Percentiles rank a stretch among this genome's conserved stretches.
These are phyloP conservation scores for Carterocephalus palaemon DNA, from an alignment of 2,888 invertebrate genomes.

Conservation along the genomic window DNA sequence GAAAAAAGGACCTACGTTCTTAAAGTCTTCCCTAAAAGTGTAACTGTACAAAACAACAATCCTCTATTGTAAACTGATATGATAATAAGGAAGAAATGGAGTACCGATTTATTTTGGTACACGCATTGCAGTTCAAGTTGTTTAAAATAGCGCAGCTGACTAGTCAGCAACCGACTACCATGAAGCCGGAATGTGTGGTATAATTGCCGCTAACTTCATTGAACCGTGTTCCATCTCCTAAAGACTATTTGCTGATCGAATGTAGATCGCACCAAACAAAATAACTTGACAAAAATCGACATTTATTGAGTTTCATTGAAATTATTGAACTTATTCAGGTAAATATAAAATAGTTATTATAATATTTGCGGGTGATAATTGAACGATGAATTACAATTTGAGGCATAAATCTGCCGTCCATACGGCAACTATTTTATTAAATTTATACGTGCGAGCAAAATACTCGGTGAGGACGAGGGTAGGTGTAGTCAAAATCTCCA, in stretches of 20 bases:
- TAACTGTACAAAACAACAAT: constrained; percentile 2
- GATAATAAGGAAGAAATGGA: constrained; percentile 17
- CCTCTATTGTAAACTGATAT: constrained; percentile 18
- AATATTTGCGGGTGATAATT: constrained; percentile 9
- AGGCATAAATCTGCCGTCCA: background rate
- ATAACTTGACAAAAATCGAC: no score
- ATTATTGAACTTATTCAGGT: no score
- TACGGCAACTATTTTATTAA: no score
- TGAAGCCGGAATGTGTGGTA: no score
- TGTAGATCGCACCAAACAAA: no score
- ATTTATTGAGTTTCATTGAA: no score
- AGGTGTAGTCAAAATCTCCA: constrained; percentile 60
- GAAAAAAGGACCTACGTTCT: no score
- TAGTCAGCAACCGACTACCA: constrained; percentile 25
- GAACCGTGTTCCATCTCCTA: no score
- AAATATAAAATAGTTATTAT: constrained; percentile 13
- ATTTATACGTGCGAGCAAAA: no score
- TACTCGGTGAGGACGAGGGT: constrained; percentile 53
- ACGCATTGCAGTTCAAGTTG: constrained; percentile 22
- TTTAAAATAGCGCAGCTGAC: constrained; percentile 16
- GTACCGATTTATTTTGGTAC: constrained; percentile 20
- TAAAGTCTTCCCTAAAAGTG: no score
- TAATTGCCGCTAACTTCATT: constrained; percentile 34
- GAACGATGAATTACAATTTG: background rate
- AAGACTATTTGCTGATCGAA: no score